Conservation (phyloP, 2,797 vertebrate genomes). For the Capromys pilorides region DNA sequence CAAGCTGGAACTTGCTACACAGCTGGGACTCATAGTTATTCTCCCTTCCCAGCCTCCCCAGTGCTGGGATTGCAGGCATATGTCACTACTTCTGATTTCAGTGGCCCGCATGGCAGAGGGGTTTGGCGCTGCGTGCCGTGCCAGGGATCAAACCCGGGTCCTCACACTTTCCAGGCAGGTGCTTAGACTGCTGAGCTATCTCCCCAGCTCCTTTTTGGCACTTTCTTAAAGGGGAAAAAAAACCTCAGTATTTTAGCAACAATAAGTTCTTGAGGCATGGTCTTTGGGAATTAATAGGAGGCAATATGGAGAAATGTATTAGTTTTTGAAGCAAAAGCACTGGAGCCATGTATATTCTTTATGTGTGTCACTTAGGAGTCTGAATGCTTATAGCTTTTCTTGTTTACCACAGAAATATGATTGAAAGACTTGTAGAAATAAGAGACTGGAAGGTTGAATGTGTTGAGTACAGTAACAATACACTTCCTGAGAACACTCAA, state of each 20-base stretch:
- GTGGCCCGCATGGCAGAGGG: too few relatives aligned
- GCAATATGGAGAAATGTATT: not conserved
- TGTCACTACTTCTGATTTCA: too few relatives aligned
- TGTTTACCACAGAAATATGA: constrained; percentile 37
- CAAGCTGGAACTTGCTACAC: too few relatives aligned
- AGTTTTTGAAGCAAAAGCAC: not conserved
- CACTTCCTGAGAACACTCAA: constrained; percentile 1
- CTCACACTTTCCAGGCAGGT: too few relatives aligned
- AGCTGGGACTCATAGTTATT: too few relatives aligned
- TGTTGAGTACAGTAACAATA: not conserved
- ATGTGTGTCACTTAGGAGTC: not conserved
- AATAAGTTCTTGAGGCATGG: not conserved
- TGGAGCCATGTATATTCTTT: not conserved
- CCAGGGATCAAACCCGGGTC: too few relatives aligned
- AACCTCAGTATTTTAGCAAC: not conserved
- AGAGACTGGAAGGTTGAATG: not conserved
- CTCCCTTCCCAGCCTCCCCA: too few relatives aligned
- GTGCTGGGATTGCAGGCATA: too few relatives aligned
- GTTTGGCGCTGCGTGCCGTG: too few relatives aligned
- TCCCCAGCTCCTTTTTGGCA: too few relatives aligned
- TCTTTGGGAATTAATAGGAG: not conserved
- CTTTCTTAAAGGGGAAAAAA: not conserved
- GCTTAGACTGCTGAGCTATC: too few relatives aligned
- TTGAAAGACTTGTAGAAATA: not conserved
- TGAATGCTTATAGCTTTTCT: constrained; percentile 43